These are phyloP conservation scores for Carabus problematicus DNA, from an alignment of 2,888 invertebrate genomes.

Conservation along the genomic window DNA sequence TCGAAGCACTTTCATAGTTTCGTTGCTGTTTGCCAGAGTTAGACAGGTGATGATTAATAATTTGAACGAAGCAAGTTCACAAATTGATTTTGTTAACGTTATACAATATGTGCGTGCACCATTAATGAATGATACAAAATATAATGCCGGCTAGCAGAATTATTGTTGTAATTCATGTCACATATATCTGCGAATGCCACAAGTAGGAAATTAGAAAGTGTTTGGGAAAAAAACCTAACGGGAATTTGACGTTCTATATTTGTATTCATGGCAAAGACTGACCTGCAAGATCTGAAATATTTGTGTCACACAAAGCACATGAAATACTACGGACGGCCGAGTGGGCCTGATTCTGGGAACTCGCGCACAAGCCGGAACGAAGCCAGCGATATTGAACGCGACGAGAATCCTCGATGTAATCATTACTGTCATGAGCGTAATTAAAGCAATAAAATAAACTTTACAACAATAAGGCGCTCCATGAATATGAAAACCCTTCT, in stretches of 20 bases:
- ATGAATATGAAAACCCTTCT: constrained; percentile 21
- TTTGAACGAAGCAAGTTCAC: no score
- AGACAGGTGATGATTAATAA: no score
- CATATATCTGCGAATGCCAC: no score
- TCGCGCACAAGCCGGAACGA: constrained; percentile 8
- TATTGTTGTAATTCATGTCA: no score
- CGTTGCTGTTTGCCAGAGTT: no score
- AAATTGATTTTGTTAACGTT: no score
- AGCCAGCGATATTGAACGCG: constrained; percentile 14
- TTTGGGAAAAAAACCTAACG: no score
- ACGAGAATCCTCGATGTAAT: constrained; percentile 18
- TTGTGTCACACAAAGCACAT: constrained; percentile 26
- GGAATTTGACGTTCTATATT: constrained; percentile 5
- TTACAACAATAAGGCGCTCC: constrained; percentile 20
- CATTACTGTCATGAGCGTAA: constrained; percentile 31
- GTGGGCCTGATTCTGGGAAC: background rate
- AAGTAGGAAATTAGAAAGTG: no score
- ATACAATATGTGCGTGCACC: no score
- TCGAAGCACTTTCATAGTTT: no score
- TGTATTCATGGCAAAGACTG: constrained; percentile 26
- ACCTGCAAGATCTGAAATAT: constrained; percentile 14
- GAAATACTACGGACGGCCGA: constrained; percentile 21
- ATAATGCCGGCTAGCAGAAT: no score
- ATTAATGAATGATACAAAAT: no score
- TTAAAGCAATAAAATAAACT: constrained; percentile 34